These are phyloP conservation scores for Ranitomeya imitator DNA, from an alignment of 2,113 vertebrate genomes.

Conservation along the genomic window DNA sequence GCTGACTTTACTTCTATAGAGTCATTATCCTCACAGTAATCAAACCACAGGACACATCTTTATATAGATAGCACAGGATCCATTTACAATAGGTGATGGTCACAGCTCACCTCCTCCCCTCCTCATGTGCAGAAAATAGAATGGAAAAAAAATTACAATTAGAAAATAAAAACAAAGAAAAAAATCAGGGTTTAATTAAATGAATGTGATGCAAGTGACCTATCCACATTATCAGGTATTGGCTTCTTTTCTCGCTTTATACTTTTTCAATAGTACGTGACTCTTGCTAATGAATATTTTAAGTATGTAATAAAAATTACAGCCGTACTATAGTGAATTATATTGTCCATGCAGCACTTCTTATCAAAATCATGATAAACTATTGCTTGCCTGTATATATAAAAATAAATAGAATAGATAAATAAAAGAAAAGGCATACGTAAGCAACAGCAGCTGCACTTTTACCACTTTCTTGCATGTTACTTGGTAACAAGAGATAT, in stretches of 20 bases:
- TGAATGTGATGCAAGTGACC: conserved; percentile 58
- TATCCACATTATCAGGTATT: conserved; percentile 64
- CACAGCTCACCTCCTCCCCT: no score
- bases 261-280: conserved; percentile 66
- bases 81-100: no score
- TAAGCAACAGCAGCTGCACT: not conserved
- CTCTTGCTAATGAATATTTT: conserved; percentile 63
- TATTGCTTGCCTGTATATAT: not conserved
- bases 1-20: no score
- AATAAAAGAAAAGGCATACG: not conserved
- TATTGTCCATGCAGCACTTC: conserved; percentile 45
- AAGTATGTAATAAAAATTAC: conserved; percentile 63
- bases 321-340: conserved; percentile 58
- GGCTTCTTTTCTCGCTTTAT: conserved; percentile 68
- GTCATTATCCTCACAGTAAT: no score
- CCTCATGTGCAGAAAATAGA: no score
- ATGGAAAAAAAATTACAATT: no score
- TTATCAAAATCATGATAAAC: not conserved
- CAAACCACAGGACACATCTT: no score
- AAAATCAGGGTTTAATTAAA: no score
- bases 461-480: not conserved
- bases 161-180: no score
- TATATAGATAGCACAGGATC: no score
- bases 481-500: conserved; percentile 19
- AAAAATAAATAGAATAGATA: no score